Percentiles rank a stretch among this genome's conserved stretches.
phyloP scores from a whole-genome alignment of 2,888 invertebrate species.

The Sinelater perroti region DNA sequence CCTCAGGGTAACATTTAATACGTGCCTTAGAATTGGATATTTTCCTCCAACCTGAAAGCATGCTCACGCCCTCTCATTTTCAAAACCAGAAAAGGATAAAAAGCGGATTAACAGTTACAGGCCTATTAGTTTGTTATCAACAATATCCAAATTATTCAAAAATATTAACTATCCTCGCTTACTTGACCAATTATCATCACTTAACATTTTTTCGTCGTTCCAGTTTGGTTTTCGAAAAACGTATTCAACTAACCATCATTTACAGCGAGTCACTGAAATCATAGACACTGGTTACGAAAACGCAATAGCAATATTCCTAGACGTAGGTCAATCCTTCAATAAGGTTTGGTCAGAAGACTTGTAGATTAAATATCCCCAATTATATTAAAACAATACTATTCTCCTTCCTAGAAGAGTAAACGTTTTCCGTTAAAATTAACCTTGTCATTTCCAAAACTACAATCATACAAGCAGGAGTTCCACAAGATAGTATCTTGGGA shows the following conservation, averaged over 20 bases:
- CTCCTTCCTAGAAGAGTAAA: neutral
- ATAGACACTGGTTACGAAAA: slow-evolving; percentile 4
- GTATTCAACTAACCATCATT: slow-evolving; percentile 8
- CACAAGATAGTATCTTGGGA: slow-evolving; percentile 2
- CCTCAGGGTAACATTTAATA: neutral
- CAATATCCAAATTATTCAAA: neutral
- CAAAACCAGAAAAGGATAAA: no score
- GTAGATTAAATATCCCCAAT: neutral
- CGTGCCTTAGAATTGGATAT: neutral
- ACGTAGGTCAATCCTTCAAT: neutral
- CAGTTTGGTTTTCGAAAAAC: slow-evolving; percentile 11
- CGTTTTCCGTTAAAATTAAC: slow-evolving; percentile 1
- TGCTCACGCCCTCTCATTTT: no score
- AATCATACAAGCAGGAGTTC: neutral
- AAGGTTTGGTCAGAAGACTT: no score
- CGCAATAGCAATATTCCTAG: neutral
- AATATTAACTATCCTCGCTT: slow-evolving; percentile 3
- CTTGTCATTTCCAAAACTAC: neutral
- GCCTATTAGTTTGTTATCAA: neutral
- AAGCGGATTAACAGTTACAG: no score
- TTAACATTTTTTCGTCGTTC: slow-evolving; percentile 7
- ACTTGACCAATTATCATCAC: neutral
- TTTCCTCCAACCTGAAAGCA: neutral
- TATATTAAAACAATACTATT: neutral
- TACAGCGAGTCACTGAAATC: slow-evolving; percentile 11